Evolutionary conservation across 2,113 vertebrate genomes (phyloP).

Genomic region (Sakesphorus luctuosus): DNA sequence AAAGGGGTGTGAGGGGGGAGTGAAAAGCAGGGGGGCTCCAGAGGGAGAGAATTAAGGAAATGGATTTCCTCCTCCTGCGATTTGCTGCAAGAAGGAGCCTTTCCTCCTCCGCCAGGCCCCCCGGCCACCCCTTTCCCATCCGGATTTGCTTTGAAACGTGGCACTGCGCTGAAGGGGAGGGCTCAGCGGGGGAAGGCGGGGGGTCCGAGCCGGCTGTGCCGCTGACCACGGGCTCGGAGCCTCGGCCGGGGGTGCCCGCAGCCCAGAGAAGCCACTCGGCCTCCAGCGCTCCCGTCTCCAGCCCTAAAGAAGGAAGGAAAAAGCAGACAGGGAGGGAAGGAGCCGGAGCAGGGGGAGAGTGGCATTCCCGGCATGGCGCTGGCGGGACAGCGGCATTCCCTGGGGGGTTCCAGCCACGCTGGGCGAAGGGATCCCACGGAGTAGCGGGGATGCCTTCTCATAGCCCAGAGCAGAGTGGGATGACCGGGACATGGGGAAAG

Average conservation of each 20-base stretch:
- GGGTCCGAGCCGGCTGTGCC: background rate
- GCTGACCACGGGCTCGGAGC: background rate
- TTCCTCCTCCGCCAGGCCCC: conserved; percentile 43
- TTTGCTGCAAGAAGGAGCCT: conserved; percentile 43
- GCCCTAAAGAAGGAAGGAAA: conserved; percentile 22
- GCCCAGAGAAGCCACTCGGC: background rate
- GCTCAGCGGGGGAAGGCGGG: background rate
- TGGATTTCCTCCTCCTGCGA: conserved; percentile 27
- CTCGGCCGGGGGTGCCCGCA: background rate
- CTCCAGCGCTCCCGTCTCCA: background rate
- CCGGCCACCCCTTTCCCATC: conserved; percentile 51
- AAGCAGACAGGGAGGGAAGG: conserved; percentile 2
- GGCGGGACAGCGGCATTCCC: background rate
- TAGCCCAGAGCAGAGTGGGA: rapidly evolving
- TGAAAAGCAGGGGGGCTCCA: background rate
- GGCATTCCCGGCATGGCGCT: background rate
- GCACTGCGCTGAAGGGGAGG: conserved; percentile 63
- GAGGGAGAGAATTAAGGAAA: conserved; percentile 12
- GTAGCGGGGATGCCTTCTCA: background rate
- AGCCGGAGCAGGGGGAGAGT: background rate
- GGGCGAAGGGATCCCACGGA: background rate
- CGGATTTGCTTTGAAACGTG: conserved; percentile 76
- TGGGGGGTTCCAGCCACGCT: background rate
- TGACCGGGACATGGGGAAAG: background rate
- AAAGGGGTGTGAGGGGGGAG: rapidly evolving